These are phyloP conservation scores for Volucella inanis DNA, from an alignment of 2,888 invertebrate genomes.

Conservation along the genomic window DNA sequence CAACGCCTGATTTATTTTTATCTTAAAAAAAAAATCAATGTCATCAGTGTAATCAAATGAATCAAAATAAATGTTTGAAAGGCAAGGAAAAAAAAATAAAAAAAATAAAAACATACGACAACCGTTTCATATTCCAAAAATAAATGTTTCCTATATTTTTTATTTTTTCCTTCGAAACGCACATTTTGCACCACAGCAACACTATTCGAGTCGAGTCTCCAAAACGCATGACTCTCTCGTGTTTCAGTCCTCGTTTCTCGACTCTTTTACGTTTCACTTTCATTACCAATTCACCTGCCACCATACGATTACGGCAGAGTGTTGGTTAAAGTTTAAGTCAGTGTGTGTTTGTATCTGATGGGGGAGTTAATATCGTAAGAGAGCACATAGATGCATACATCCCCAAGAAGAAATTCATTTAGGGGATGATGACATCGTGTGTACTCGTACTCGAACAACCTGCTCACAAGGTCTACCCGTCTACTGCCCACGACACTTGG, in stretches of 20 bases:
- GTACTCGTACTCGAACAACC: conserved; percentile 33
- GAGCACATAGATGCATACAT: conserved; percentile 21
- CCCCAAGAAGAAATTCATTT: conserved; percentile 63
- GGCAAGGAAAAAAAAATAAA: neutral
- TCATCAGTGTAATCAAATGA: conserved; percentile 29
- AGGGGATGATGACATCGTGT: conserved; percentile 66
- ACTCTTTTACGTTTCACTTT: conserved; percentile 54
- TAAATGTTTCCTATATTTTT: neutral
- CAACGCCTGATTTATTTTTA: conserved; percentile 56
- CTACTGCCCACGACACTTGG: conserved; percentile 59
- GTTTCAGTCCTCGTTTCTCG: neutral
- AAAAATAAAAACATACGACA: neutral
- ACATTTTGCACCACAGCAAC: conserved; percentile 51
- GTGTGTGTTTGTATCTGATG: conserved; percentile 15
- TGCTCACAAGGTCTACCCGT: conserved; percentile 31
- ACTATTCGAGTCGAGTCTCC: conserved; percentile 28
- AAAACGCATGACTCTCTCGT: no score
- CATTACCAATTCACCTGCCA: conserved; percentile 57
- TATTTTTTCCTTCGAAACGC: neutral
- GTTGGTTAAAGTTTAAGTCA: neutral
- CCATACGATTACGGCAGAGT: neutral
- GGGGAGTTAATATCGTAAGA: conserved; percentile 35
- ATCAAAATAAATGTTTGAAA: conserved; percentile 14
- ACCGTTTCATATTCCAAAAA: conserved; percentile 35
- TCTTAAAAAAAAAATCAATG: conserved; percentile 42